Evolutionary conservation across 2,888 invertebrate species (phyloP).

Genomic region (Suillia variegata): DNA sequence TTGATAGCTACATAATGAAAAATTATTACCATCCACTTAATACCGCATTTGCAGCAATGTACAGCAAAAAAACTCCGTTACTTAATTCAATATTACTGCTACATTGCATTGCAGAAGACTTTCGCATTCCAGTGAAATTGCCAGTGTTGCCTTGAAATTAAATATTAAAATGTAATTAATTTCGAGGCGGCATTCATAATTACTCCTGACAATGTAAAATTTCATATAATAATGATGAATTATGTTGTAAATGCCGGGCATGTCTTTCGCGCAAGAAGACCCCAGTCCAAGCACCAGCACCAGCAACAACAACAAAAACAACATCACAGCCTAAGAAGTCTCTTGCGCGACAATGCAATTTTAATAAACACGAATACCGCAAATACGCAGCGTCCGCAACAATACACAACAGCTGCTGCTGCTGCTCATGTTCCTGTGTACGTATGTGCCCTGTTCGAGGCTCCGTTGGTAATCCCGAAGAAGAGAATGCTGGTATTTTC

Average conservation of each 20-base stretch:
- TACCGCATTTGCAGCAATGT: too few species aligned
- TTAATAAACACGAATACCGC: conserved; percentile 31
- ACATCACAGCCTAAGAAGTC: background rate
- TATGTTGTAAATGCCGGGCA: conserved; percentile 51
- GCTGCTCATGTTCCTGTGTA: conserved; percentile 6
- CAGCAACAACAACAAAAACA: background rate
- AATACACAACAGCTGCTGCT: conserved; percentile 6
- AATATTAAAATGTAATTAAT: conserved; percentile 52
- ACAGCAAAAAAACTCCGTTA: too few species aligned
- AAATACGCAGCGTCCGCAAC: conserved; percentile 17
- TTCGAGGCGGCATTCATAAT: conserved; percentile 43
- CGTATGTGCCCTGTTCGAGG: too few species aligned
- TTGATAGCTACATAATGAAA: too few species aligned
- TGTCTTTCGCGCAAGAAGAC: conserved; percentile 26
- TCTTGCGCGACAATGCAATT: conserved; percentile 31
- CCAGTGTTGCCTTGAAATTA: too few species aligned
- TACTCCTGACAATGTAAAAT: conserved; percentile 24
- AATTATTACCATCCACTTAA: too few species aligned
- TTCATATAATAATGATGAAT: conserved; percentile 35
- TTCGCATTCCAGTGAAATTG: too few species aligned
- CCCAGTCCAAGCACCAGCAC: conserved; percentile 4
- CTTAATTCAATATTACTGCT: too few species aligned
- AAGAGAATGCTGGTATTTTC: too few species aligned
- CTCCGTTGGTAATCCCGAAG: too few species aligned
- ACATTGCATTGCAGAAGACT: too few species aligned